Evolutionary conservation across 1,140 invertebrate species (phyloP).

Genomic region (Metaphire vulgaris): DNA sequence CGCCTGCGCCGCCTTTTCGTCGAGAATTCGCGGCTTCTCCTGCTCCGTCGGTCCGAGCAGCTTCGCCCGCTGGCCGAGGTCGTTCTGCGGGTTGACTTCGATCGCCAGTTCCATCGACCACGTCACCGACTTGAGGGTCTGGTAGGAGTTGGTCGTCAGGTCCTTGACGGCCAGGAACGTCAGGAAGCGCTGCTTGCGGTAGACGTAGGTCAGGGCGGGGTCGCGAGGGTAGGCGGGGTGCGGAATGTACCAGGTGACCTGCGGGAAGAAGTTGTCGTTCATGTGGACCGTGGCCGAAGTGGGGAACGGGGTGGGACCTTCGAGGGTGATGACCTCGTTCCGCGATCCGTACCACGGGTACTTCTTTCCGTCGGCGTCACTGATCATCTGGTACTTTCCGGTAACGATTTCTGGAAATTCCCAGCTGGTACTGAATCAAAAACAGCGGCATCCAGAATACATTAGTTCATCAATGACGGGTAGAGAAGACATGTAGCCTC

Average conservation of each 20-base stretch:
- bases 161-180: conserved; percentile 51
- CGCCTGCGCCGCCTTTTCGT: neutral
- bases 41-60: neutral
- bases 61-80: conserved; percentile 40
- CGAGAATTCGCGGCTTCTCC: neutral
- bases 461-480: neutral
- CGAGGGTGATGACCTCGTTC: conserved; percentile 46
- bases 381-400: conserved; percentile 49
- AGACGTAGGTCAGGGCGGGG: conserved; percentile 47
- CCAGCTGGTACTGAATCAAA: conserved; percentile 47
- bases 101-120: conserved; percentile 51
- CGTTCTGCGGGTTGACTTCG: conserved; percentile 41
- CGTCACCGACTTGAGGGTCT: neutral
- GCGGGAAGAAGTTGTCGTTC: conserved; percentile 53
- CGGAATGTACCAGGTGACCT: conserved; percentile 52
- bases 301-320: conserved; percentile 44
- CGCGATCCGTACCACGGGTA: conserved; percentile 52
- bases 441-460: neutral
- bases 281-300: conserved; percentile 46
- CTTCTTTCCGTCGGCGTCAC: conserved; percentile 50
- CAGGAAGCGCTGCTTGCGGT: conserved; percentile 50
- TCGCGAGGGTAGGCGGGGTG: conserved; percentile 37
- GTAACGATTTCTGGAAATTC: conserved; percentile 51
- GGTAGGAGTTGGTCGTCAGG: conserved; percentile 33
- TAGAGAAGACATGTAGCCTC: neutral